A percentile compares a stretch with the other conserved stretches of the same genome.
Conservation (phyloP, 2,113 vertebrate species). For the Percina caprodes region DNA sequence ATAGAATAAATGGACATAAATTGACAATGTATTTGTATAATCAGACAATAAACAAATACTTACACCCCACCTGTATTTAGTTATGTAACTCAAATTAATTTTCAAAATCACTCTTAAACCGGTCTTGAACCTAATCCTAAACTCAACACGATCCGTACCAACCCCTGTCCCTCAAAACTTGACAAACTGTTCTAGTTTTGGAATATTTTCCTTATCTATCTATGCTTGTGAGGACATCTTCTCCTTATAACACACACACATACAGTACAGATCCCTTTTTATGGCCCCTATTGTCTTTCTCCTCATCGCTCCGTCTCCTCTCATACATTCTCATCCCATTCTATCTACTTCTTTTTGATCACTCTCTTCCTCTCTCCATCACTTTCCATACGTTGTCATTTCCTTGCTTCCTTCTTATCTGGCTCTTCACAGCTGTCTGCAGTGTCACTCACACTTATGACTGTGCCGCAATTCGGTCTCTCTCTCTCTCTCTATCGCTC, state of each 20-base stretch:
- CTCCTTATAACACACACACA: conserved; percentile 8
- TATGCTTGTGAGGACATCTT: conserved; percentile 24
- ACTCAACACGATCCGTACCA: background rate
- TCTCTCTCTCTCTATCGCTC: conserved; percentile 1
- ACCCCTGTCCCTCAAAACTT: background rate
- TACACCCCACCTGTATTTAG: background rate
- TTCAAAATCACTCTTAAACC: background rate
- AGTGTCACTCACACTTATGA: conserved; percentile 70
- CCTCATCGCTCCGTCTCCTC: conserved; percentile 25
- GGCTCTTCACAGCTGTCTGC: conserved; percentile 69
- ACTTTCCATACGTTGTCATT: conserved; percentile 43
- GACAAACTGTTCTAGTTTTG: conserved; percentile 22
- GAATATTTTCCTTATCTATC: conserved; percentile 16
- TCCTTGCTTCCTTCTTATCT: conserved; percentile 63
- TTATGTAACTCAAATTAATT: background rate
- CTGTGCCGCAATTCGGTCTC: conserved; percentile 23
- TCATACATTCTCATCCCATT: conserved; percentile 47
- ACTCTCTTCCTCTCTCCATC: conserved; percentile 39
- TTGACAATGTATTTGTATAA: conserved; percentile 7
- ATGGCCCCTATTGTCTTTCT: conserved; percentile 32
- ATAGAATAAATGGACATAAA: background rate
- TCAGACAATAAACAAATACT: background rate
- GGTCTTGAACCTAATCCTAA: conserved; percentile 6
- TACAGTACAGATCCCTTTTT: conserved; percentile 8
- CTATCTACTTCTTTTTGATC: conserved; percentile 56